phyloP scores from a whole-genome alignment of 2,888 invertebrate genomes.

The Drosophila lutescens region DNA sequence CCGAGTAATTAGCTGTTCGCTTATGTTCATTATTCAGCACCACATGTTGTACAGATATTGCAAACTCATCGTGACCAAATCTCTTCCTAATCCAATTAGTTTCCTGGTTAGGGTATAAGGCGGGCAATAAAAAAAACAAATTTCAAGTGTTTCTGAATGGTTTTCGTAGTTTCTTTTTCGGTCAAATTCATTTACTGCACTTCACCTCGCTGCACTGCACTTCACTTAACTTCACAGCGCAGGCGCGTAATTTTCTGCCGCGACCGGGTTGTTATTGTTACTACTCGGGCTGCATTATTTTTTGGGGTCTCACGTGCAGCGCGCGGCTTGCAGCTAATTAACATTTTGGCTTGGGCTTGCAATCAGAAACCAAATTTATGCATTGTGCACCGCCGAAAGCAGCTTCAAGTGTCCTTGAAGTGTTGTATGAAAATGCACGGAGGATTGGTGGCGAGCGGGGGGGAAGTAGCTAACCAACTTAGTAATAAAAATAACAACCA shows the following conservation, averaged over 20 bases:
- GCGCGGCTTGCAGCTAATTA: constrained; percentile 40
- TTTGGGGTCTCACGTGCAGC: constrained; percentile 46
- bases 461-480: constrained; percentile 4
- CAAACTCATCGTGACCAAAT: constrained; percentile 9
- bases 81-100: background rate
- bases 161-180: constrained; percentile 15
- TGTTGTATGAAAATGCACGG: constrained; percentile 5
- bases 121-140: background rate
- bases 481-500: constrained; percentile 19
- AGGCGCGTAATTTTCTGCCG: constrained; percentile 43
- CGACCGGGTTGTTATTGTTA: constrained; percentile 31
- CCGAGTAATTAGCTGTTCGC: background rate
- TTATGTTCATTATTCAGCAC: background rate
- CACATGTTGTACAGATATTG: background rate
- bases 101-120: constrained; percentile 1
- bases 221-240: constrained; percentile 33
- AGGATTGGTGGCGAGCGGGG: background rate
- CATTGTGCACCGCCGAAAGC: constrained; percentile 47
- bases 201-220: constrained; percentile 25
- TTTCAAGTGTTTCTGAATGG: constrained; percentile 10
- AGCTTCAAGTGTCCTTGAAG: constrained; percentile 59
- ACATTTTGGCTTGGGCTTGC: constrained; percentile 51
- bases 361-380: constrained; percentile 67
- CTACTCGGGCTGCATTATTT: constrained; percentile 15
- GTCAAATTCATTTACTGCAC: constrained; percentile 27